Evolutionary conservation across 2,797 vertebrate genomes (phyloP).

Genomic region (Muscicapa comitata): DNA sequence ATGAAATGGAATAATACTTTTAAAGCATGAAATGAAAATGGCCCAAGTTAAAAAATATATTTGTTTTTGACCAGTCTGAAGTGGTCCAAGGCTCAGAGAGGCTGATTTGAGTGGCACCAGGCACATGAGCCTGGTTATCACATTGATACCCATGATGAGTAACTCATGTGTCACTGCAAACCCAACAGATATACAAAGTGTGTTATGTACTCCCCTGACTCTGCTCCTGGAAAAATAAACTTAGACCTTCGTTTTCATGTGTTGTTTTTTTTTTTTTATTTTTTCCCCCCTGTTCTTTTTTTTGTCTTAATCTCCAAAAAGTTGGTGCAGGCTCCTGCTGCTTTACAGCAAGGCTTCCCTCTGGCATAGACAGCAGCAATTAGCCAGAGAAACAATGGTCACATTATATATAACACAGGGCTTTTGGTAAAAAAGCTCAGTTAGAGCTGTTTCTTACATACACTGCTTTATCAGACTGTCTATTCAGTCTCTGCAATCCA

Average conservation of each 20-base stretch:
- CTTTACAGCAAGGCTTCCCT: slow-evolving; percentile 20
- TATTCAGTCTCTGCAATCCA: neutral
- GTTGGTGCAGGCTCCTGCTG: neutral
- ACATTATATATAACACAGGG: neutral
- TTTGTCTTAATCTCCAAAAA: neutral
- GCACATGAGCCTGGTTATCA: slow-evolving; percentile 1
- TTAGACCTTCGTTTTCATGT: slow-evolving; percentile 3
- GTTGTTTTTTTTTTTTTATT: neutral
- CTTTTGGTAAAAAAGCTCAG: neutral
- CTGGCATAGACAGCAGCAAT: slow-evolving; percentile 39
- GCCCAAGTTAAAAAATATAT: neutral
- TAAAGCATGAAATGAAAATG: neutral
- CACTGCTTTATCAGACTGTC: neutral
- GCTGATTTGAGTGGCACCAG: slow-evolving; percentile 8
- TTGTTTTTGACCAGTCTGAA: neutral
- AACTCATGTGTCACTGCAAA: neutral
- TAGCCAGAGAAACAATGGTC: slow-evolving; percentile 46
- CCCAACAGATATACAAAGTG: neutral
- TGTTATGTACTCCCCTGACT: neutral
- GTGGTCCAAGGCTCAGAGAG: neutral
- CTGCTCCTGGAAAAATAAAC: slow-evolving; percentile 43
- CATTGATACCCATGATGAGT: neutral
- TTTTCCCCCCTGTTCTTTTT: neutral
- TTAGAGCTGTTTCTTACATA: neutral
- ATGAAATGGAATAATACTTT: neutral